Conservation (phyloP, 2,888 invertebrate genomes). For the Miltochrista miniata region DNA sequence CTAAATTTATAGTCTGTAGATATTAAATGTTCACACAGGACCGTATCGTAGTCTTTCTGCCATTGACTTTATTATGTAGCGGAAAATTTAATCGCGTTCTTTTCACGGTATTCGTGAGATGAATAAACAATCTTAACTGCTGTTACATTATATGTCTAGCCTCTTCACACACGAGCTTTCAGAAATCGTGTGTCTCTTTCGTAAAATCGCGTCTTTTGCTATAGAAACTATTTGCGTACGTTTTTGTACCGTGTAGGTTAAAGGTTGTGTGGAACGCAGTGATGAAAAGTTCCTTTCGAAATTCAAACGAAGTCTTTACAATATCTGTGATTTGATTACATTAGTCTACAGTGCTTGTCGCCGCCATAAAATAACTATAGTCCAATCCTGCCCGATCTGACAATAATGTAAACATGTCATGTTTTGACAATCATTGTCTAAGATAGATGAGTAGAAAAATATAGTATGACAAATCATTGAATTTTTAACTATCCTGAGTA, state of each 20-base stretch:
- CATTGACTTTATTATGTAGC: conserved; percentile 70
- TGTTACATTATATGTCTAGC: conserved; percentile 38
- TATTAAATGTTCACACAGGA: conserved; percentile 39
- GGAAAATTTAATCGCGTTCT: conserved; percentile 76
- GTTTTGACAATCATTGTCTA: too few relatives aligned
- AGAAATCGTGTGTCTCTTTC: conserved; percentile 46
- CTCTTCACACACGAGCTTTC: conserved; percentile 40
- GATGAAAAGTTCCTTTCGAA: neutral
- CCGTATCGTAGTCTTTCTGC: conserved; percentile 52
- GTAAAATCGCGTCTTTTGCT: conserved; percentile 5
- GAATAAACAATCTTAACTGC: conserved; percentile 68
- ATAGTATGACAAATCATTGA: too few relatives aligned
- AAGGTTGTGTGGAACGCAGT: neutral
- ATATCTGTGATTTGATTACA: too few relatives aligned
- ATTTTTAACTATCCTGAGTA: too few relatives aligned
- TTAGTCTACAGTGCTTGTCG: too few relatives aligned
- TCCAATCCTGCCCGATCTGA: too few relatives aligned
- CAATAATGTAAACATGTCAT: too few relatives aligned
- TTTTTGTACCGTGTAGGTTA: neutral
- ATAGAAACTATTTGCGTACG: conserved; percentile 3
- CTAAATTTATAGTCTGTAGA: conserved; percentile 33
- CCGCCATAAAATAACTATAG: too few relatives aligned
- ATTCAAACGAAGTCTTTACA: neutral
- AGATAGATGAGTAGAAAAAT: too few relatives aligned
- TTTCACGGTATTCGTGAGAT: conserved; percentile 70